A percentile compares a stretch with the other conserved stretches of the same genome.
phyloP scores from a whole-genome alignment of 2,888 invertebrate species.

The Petrolisthes manimaculis region DNA sequence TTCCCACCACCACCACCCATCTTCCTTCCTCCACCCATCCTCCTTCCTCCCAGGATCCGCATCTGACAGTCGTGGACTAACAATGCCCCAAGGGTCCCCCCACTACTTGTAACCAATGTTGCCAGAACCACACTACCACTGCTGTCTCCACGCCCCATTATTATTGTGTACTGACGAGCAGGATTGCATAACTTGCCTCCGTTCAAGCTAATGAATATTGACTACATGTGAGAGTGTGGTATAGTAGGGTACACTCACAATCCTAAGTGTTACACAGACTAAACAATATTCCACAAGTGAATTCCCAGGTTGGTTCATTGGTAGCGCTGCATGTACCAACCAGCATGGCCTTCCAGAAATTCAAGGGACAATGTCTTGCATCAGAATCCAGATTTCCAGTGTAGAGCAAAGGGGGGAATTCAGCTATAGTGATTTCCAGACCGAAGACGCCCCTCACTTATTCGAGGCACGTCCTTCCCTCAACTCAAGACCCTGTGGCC shows the following conservation, averaged over 20 bases:
- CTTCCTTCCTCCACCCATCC: conserved; percentile 28
- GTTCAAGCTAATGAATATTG: not conserved
- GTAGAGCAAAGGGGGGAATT: conserved; percentile 36
- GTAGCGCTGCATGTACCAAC: conserved; percentile 46
- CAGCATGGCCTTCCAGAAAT: conserved; percentile 59
- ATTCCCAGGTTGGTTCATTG: conserved; percentile 27
- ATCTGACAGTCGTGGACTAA: conserved; percentile 59
- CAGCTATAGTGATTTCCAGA: conserved; percentile 43
- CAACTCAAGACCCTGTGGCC: not conserved
- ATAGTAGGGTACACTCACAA: not conserved
- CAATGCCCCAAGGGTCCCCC: conserved; percentile 57
- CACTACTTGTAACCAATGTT: conserved; percentile 61
- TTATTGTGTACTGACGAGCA: not conserved
- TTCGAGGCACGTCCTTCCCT: conserved; percentile 36
- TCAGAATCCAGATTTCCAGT: conserved; percentile 58
- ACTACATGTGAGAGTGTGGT: not conserved
- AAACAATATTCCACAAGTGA: not conserved
- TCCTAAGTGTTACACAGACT: not conserved
- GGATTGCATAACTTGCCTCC: not conserved
- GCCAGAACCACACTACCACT: conserved; percentile 36
- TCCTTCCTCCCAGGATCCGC: conserved; percentile 51
- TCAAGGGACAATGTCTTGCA: conserved; percentile 50
- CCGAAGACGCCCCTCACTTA: conserved; percentile 17
- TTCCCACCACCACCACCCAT: conserved; percentile 10
- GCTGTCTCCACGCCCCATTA: not conserved